These are phyloP conservation scores for Gobio occitaniae DNA, from an alignment of 2,797 vertebrate species.

Conservation along the genomic window DNA sequence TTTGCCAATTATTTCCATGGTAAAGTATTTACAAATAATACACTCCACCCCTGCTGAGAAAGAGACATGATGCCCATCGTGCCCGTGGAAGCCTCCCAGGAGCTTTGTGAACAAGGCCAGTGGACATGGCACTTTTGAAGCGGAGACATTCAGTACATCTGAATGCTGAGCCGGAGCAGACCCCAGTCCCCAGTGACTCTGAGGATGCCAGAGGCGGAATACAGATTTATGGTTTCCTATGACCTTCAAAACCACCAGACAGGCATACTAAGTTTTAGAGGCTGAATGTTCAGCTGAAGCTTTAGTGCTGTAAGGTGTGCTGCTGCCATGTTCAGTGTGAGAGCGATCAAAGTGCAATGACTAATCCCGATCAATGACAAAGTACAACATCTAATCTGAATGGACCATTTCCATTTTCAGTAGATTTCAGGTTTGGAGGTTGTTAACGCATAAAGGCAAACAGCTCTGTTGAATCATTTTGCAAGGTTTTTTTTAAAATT, in stretches of 20 bases:
- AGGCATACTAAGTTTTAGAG: constrained; percentile 39
- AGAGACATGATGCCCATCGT: not conserved
- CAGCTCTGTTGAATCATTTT: too few relatives aligned
- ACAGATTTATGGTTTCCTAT: constrained; percentile 52
- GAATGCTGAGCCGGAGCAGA: constrained; percentile 26
- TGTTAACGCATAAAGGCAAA: not conserved
- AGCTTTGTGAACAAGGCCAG: constrained; percentile 5
- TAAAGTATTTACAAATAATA: constrained; percentile 11
- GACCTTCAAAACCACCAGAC: constrained; percentile 40
- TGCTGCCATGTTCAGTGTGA: not conserved
- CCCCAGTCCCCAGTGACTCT: constrained; percentile 11
- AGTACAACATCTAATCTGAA: not conserved
- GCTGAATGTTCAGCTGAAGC: constrained; percentile 10
- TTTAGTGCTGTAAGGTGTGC: not conserved
- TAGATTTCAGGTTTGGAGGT: not conserved
- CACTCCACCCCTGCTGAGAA: not conserved
- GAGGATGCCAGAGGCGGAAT: constrained; percentile 45
- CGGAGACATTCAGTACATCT: constrained; percentile 25
- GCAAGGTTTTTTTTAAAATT: too few relatives aligned
- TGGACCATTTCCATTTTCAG: not conserved
- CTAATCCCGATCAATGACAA: not conserved
- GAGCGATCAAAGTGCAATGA: not conserved
- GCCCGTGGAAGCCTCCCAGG: not conserved
- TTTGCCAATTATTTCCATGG: constrained; percentile 15
- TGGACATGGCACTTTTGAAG: constrained; percentile 34